Evolutionary conservation across 2,797 vertebrate genomes (phyloP).

Genomic region (Tangara arthus): DNA sequence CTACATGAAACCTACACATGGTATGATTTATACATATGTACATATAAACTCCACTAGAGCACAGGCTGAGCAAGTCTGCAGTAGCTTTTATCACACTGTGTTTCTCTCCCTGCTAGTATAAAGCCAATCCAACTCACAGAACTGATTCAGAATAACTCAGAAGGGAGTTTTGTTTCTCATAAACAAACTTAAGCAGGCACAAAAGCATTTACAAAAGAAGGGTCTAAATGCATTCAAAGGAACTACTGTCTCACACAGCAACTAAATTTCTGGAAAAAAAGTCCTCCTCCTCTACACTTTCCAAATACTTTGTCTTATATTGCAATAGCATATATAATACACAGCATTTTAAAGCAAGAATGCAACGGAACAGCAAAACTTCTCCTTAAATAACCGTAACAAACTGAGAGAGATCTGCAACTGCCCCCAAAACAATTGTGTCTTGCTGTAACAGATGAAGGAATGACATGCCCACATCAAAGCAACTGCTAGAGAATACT

Average conservation of each 20-base stretch:
- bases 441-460: neutral
- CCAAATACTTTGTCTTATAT: neutral
- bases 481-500: neutral
- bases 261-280: neutral
- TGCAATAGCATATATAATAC: neutral
- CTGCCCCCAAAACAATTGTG: fast-evolving
- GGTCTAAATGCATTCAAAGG: neutral
- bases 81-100: neutral
- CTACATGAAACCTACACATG: fast-evolving
- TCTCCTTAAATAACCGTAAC: neutral
- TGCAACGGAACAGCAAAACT: neutral
- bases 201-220: neutral
- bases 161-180: neutral
- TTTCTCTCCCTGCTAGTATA: neutral
- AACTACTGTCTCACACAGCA: neutral
- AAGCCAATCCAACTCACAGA: neutral
- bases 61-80: neutral
- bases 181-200: neutral
- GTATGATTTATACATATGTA: neutral
- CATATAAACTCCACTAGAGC: neutral
- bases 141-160: neutral
- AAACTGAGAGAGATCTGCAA: neutral
- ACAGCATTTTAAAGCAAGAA: neutral
- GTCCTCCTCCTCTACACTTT: neutral
- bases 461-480: neutral